A percentile compares a stretch with the other conserved stretches of the same genome.
Evolutionary conservation across 2,113 vertebrate species (phyloP).

Genomic region (Chloroceryle aenea): DNA sequence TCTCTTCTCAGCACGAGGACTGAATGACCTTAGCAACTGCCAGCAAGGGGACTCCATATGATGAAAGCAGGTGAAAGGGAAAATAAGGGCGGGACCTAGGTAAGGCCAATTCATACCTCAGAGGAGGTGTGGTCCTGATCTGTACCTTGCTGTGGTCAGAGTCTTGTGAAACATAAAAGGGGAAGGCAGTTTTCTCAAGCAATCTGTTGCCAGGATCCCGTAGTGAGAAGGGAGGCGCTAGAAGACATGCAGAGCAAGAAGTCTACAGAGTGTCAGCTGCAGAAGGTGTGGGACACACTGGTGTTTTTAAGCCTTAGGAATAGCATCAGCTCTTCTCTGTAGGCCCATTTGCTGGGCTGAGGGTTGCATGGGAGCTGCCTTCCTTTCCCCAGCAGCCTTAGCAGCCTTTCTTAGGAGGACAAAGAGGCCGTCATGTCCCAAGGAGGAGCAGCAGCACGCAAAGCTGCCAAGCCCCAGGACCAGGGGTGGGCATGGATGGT

Average conservation of each 20-base stretch:
- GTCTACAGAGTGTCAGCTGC: neutral
- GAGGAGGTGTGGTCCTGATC: slow-evolving; percentile 51
- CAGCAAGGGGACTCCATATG: slow-evolving; percentile 35
- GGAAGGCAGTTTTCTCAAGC: slow-evolving; percentile 11
- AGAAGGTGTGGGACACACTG: neutral
- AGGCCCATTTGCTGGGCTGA: neutral
- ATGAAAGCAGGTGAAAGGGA: slow-evolving; percentile 69
- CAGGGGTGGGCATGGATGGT: slow-evolving; percentile 91
- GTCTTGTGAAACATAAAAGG: slow-evolving; percentile 62
- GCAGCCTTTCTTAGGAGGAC: neutral
- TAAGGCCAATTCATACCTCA: slow-evolving; percentile 40
- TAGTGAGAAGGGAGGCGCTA: neutral
- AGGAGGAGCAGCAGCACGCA: neutral
- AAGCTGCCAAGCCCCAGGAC: slow-evolving; percentile 56
- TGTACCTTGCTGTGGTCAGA: slow-evolving; percentile 8
- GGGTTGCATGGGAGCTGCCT: neutral
- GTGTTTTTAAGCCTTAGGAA: neutral
- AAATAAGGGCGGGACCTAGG: slow-evolving; percentile 24
- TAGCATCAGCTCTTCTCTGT: neutral
- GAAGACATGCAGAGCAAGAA: slow-evolving; percentile 16
- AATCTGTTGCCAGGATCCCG: slow-evolving; percentile 20
- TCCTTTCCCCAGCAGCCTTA: neutral
- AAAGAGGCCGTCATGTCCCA: slow-evolving; percentile 46
- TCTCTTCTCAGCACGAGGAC: neutral
- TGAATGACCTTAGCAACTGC: slow-evolving; percentile 52